A percentile compares a stretch with the other conserved stretches of the same genome.
These are phyloP conservation scores for Rhizomys pruinosus DNA, from an alignment of 2,113 vertebrate species.

Conservation along the genomic window DNA sequence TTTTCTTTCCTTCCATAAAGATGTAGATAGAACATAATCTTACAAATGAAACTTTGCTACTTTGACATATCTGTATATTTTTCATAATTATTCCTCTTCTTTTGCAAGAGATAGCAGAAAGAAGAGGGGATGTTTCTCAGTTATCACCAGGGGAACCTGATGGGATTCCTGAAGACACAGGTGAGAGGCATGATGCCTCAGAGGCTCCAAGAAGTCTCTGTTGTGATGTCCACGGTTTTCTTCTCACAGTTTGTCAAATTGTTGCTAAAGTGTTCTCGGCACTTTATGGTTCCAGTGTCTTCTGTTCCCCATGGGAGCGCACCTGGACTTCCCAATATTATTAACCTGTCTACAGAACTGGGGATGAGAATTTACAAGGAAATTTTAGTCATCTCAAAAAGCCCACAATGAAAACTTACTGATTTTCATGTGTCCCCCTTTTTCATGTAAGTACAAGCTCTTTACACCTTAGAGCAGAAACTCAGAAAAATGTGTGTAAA, in stretches of 20 bases:
- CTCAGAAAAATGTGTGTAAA: background rate
- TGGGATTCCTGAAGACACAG: background rate
- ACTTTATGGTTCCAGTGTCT: background rate
- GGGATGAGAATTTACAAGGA: background rate
- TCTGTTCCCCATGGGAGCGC: background rate
- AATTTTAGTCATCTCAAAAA: background rate
- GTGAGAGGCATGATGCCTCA: background rate
- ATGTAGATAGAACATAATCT: background rate
- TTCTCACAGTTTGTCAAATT: background rate
- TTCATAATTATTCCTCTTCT: background rate
- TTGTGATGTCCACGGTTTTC: background rate
- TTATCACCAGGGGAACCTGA: background rate
- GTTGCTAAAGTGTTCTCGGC: background rate
- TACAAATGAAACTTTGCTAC: background rate
- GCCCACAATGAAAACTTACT: background rate
- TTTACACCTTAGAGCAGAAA: background rate
- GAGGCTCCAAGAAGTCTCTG: background rate
- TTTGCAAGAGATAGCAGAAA: background rate
- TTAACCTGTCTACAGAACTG: background rate
- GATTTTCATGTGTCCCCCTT: background rate
- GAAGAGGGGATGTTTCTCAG: background rate
- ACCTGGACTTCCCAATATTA: background rate
- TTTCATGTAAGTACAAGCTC: background rate
- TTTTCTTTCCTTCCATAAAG: background rate
- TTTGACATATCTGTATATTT: background rate